Conservation (phyloP, 1,140 invertebrate species). For the Thaumetopoea pityocampa region DNA sequence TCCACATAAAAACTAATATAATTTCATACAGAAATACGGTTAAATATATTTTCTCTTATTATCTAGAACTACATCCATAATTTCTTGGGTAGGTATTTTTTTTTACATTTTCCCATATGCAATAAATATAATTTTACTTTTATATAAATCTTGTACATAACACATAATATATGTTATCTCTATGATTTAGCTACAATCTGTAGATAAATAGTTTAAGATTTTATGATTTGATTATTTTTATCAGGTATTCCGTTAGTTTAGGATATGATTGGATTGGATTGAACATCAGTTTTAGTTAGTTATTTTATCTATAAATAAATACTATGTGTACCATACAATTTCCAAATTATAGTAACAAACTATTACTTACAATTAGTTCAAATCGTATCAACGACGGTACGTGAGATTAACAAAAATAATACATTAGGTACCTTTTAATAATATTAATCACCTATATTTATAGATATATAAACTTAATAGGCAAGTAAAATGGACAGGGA, state of each 20-base stretch:
- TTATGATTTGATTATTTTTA: constrained; percentile 51
- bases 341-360: too few relatives aligned
- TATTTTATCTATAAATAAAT: too few relatives aligned
- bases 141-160: constrained; percentile 61
- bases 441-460: too few relatives aligned
- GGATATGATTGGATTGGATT: constrained; percentile 69
- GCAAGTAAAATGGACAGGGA: too few relatives aligned
- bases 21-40: constrained; percentile 75
- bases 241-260: constrained; percentile 66
- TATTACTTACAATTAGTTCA: too few relatives aligned
- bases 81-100: constrained; percentile 64
- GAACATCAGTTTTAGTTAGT: constrained; percentile 18
- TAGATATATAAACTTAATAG: too few relatives aligned
- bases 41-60: constrained; percentile 73
- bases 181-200: constrained; percentile 55
- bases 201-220: constrained; percentile 54
- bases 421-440: too few relatives aligned
- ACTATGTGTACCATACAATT: too few relatives aligned
- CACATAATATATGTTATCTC: constrained; percentile 41
- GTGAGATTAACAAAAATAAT: too few relatives aligned
- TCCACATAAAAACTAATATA: constrained; percentile 75
- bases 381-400: too few relatives aligned
- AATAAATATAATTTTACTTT: constrained; percentile 67
- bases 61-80: constrained; percentile 63
- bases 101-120: constrained; percentile 71